Evolutionary conservation across 1,140 invertebrate species (phyloP).

Genomic region (Bombus sibiricus): DNA sequence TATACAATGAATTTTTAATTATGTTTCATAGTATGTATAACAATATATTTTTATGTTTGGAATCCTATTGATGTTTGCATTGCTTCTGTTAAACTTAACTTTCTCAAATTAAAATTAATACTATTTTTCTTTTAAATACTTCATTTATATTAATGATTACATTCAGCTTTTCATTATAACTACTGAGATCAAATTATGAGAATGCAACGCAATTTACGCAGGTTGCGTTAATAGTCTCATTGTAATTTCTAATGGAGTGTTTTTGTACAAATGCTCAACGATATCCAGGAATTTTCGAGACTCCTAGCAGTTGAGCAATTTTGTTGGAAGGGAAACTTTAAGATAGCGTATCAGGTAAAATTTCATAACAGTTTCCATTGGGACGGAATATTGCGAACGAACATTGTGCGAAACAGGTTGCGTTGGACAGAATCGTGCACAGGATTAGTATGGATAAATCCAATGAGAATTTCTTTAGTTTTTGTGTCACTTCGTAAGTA

Average conservation of each 20-base stretch:
- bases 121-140: too few relatives aligned
- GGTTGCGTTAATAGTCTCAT: neutral
- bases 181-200: neutral
- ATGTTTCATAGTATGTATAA: too few relatives aligned
- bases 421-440: neutral
- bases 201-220: neutral
- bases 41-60: too few relatives aligned
- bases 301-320: slow-evolving; percentile 13
- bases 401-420: slow-evolving; percentile 28
- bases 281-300: slow-evolving; percentile 17
- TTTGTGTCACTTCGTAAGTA: neutral
- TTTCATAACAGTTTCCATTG: slow-evolving; percentile 45
- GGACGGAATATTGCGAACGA: slow-evolving; percentile 36
- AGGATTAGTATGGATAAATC: slow-evolving; percentile 26
- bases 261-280: slow-evolving; percentile 8
- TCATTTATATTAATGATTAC: neutral
- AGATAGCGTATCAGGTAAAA: slow-evolving; percentile 38
- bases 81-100: too few relatives aligned
- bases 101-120: too few relatives aligned
- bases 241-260: neutral
- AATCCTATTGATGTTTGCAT: too few relatives aligned
- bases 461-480: slow-evolving; percentile 26
- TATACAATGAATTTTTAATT: too few relatives aligned
- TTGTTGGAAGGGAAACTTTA: slow-evolving; percentile 20
- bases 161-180: neutral